These are phyloP conservation scores for Polydesmus complanatus DNA, from an alignment of 2,888 invertebrate genomes.

Conservation along the genomic window DNA sequence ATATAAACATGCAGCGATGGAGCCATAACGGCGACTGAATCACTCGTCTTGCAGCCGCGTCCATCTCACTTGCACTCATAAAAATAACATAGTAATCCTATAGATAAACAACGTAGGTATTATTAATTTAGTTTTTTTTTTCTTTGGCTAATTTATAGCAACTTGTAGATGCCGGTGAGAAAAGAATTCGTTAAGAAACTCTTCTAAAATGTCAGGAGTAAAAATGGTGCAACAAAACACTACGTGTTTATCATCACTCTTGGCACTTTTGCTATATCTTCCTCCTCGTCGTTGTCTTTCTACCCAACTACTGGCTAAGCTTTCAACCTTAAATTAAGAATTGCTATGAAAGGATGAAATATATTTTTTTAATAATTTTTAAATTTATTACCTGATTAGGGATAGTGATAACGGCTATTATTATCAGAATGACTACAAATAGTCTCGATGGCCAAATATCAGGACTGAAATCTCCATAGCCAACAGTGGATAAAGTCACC, in stretches of 20 bases:
- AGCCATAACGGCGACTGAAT: constrained; percentile 39
- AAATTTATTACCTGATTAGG: constrained; percentile 33
- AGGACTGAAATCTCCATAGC: constrained; percentile 35
- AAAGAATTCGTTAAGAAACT: constrained; percentile 40
- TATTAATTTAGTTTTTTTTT: neutral
- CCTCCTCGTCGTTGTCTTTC: constrained; percentile 37
- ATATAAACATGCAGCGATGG: constrained; percentile 36
- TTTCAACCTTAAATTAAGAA: constrained; percentile 31
- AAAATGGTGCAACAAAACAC: constrained; percentile 33
- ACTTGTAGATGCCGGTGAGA: constrained; percentile 36
- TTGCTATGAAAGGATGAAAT: neutral
- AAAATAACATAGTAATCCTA: constrained; percentile 36
- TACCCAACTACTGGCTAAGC: constrained; percentile 36
- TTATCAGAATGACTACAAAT: constrained; percentile 36
- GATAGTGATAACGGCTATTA: constrained; percentile 34
- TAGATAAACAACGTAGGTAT: neutral
- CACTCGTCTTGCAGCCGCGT: constrained; percentile 35
- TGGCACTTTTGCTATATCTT: constrained; percentile 34
- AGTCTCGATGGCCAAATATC: constrained; percentile 38
- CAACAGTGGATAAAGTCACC: constrained; percentile 39
- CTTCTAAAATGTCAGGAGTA: constrained; percentile 35
- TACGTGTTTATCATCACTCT: constrained; percentile 36
- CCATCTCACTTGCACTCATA: constrained; percentile 36
- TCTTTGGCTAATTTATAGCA: neutral
- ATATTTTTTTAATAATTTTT: neutral